Evolutionary conservation across 1,140 invertebrate genomes (phyloP).

Genomic region (Musca vetustissima): DNA sequence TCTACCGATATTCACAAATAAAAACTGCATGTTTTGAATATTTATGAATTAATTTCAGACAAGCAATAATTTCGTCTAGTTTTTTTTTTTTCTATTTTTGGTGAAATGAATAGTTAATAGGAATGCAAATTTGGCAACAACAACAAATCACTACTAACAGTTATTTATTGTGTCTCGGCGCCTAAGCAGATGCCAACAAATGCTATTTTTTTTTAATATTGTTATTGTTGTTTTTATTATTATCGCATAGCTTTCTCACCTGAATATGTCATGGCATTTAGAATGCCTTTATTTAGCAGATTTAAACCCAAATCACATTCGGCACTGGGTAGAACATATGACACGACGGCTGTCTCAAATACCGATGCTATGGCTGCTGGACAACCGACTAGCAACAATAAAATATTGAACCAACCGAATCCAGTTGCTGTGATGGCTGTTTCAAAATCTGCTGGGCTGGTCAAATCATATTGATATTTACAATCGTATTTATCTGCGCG

Average conservation of each 20-base stretch:
- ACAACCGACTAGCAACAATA: constrained; percentile 63
- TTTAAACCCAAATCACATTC: constrained; percentile 70
- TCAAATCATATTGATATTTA: neutral
- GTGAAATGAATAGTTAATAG: neutral
- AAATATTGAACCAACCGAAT: constrained; percentile 68
- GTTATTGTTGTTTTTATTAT: neutral
- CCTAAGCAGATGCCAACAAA: no score
- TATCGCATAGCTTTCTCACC: constrained; percentile 57
- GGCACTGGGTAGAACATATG: constrained; percentile 65
- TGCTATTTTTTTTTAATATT: no score
- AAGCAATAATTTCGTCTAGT: neutral
- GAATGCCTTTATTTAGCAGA: constrained; percentile 67
- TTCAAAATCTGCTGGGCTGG: constrained; percentile 61
- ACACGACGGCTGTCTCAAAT: constrained; percentile 28
- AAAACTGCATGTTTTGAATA: no score
- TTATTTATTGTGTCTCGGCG: no score
- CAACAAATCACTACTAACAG: no score
- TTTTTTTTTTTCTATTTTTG: neutral
- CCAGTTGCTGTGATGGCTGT: constrained; percentile 62
- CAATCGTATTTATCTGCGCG: no score
- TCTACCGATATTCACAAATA: no score
- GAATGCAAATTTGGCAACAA: neutral
- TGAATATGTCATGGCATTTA: constrained; percentile 68
- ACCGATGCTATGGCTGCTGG: constrained; percentile 54
- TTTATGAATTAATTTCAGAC: no score